Conservation (phyloP, 2,888 invertebrate genomes). For the Leuctra nigra region DNA sequence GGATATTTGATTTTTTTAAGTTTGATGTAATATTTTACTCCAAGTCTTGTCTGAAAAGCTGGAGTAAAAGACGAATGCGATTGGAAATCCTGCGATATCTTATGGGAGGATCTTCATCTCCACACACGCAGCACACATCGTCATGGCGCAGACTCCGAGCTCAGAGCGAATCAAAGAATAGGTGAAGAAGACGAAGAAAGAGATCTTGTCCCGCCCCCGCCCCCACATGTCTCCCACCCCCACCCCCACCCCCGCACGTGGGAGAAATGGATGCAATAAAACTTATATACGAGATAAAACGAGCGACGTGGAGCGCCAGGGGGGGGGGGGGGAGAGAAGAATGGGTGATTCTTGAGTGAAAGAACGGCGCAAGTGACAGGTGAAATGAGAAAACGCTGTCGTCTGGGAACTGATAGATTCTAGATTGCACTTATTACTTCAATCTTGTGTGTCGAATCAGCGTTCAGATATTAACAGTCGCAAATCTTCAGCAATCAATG, state of each 20-base stretch:
- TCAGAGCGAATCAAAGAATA: not conserved
- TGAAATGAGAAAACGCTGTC: too few relatives aligned
- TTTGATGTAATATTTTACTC: too few relatives aligned
- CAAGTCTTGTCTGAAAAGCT: too few relatives aligned
- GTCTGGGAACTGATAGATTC: too few relatives aligned
- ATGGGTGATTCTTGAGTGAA: not conserved
- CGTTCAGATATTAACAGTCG: too few relatives aligned
- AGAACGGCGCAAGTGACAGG: not conserved
- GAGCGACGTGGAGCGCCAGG: not conserved
- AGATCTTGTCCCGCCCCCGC: not conserved
- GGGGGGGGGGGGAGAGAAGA: not conserved
- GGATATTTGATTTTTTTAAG: too few relatives aligned
- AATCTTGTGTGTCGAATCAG: too few relatives aligned
- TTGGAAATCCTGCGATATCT: too few relatives aligned
- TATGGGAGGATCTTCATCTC: too few relatives aligned
- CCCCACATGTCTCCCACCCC: constrained; percentile 6
- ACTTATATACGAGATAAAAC: constrained; percentile 18
- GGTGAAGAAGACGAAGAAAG: not conserved
- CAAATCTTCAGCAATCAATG: too few relatives aligned
- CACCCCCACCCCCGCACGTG: constrained; percentile 8
- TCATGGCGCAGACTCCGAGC: not conserved
- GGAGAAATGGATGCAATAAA: constrained; percentile 26
- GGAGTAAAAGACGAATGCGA: too few relatives aligned
- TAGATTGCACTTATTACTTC: too few relatives aligned
- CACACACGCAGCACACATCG: not conserved